Evolutionary conservation across 1,140 invertebrate genomes (phyloP).

Genomic region (Mamestra configurata): DNA sequence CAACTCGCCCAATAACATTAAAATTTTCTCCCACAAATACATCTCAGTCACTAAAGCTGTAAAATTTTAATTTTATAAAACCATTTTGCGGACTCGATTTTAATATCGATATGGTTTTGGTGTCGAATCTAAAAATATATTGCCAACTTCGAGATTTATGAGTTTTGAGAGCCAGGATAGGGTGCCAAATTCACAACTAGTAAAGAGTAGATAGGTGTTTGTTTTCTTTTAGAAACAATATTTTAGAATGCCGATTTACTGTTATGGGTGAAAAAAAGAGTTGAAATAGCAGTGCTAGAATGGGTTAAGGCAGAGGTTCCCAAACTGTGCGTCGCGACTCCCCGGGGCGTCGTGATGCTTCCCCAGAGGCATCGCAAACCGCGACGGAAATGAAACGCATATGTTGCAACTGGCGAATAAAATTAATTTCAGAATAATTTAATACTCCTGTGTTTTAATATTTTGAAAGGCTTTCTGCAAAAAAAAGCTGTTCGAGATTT

Average conservation of each 20-base stretch:
- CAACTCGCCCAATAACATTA: neutral
- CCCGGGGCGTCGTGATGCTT: too few relatives aligned
- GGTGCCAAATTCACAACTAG: constrained; percentile 32
- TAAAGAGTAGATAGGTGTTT: constrained; percentile 1
- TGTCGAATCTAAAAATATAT: constrained; percentile 39
- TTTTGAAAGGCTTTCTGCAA: too few relatives aligned
- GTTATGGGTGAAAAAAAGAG: neutral
- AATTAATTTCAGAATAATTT: too few relatives aligned
- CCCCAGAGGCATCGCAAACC: too few relatives aligned
- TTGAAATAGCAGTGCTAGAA: neutral
- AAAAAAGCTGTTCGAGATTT: too few relatives aligned
- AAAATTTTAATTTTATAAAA: constrained; percentile 42
- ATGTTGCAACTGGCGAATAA: too few relatives aligned
- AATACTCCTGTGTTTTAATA: too few relatives aligned
- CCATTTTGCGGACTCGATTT: constrained; percentile 16
- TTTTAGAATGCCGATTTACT: neutral
- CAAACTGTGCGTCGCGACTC: too few relatives aligned
- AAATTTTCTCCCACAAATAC: constrained; percentile 29
- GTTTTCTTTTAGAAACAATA: constrained; percentile 14
- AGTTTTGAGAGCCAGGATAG: constrained; percentile 3
- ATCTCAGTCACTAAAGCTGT: constrained; percentile 10
- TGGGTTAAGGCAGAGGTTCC: too few relatives aligned
- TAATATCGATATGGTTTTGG: constrained; percentile 41
- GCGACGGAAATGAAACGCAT: too few relatives aligned
- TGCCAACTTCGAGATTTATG: constrained; percentile 41